Evolutionary conservation across 2,797 vertebrate species (phyloP), one percentile per base, ranked within the genome.

Genomic region (Linurgus olivaceus): DNA sequence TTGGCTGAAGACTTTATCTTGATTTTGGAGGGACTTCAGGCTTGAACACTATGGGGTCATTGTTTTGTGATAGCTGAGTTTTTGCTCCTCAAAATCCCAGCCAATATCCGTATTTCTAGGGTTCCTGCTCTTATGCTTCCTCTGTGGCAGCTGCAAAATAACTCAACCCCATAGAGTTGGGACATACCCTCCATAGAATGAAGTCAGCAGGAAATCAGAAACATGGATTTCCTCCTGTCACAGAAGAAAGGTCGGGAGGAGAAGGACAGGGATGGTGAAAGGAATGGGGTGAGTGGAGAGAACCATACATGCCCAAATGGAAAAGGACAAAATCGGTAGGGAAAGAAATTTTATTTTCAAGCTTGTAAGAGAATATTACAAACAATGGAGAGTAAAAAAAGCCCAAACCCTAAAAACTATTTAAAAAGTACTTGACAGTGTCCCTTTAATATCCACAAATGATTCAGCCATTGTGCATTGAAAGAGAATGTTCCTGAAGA

Each of bases 311-410:
- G 94, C 88, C 91, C 94, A 94, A 94, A 96, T 62, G 86, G 94
- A 96, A 96, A 95, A 96, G 93, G 90, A 97, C 96, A 97, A 95
- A 68, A 84, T 73, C 50, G 3, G 37, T 97, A 97, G 97, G 97
- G 96, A 98, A 98, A 98, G 96, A 97, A 92, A 95, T 97, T 98
- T 98, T 97, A 98, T 98, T 98, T 97, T 97, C 98, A 97, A 97
- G 97, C 96, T 97, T 96, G 96, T 97, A 97, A 98, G 97, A 97
- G 97, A 98, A 97, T 97, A 97, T 97, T 98, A 97, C 97, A 97
- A 98, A 98, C 96, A 97, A 97, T 96, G 97, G 97, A 96, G 97
- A 97, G 97, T 97, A 97, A 97, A 96, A 98, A 98, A 97, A 97
- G 76, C 88, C 93, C 96, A 97, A 96, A 97, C 95, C 96, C 97